phyloP scores from a whole-genome alignment of 1,140 invertebrate species.

The Dryas iulia region DNA sequence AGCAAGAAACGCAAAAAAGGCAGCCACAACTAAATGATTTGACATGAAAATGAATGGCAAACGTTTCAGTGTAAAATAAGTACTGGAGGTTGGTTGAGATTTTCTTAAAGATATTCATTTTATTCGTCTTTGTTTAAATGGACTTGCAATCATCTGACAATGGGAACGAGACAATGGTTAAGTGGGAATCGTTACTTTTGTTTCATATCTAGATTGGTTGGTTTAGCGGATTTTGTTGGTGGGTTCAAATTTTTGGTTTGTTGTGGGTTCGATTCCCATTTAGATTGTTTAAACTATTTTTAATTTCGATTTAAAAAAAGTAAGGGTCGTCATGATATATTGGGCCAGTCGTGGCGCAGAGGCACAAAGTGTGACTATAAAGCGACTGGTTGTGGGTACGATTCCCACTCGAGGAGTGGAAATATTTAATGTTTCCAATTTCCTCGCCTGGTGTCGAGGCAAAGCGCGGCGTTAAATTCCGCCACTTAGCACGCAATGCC shows the following conservation, averaged over 20 bases:
- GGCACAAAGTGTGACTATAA: too few relatives aligned
- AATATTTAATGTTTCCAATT: too few relatives aligned
- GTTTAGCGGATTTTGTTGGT: background rate
- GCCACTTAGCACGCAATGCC: too few relatives aligned
- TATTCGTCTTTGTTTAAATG: constrained; percentile 19
- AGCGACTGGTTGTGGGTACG: too few relatives aligned
- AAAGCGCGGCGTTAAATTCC: too few relatives aligned
- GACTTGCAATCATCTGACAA: constrained; percentile 27
- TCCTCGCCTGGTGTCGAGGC: too few relatives aligned
- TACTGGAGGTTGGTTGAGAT: constrained; percentile 32
- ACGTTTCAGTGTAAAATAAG: constrained; percentile 56
- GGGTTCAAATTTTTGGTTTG: too few relatives aligned
- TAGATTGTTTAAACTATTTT: too few relatives aligned
- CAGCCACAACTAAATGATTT: constrained; percentile 40
- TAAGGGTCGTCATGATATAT: too few relatives aligned
- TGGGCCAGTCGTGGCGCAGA: too few relatives aligned
- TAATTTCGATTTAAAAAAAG: too few relatives aligned
- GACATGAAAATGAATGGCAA: constrained; percentile 54
- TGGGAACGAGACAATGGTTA: constrained; percentile 22
- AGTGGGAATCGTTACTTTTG: constrained; percentile 18
- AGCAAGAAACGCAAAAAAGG: background rate
- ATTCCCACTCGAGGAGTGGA: too few relatives aligned
- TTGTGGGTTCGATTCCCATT: background rate
- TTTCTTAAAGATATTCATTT: constrained; percentile 19
- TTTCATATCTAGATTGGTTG: background rate